These are phyloP conservation scores for Echinops telfairi DNA, from an alignment of 2,113 vertebrate species.

Conservation along the genomic window DNA sequence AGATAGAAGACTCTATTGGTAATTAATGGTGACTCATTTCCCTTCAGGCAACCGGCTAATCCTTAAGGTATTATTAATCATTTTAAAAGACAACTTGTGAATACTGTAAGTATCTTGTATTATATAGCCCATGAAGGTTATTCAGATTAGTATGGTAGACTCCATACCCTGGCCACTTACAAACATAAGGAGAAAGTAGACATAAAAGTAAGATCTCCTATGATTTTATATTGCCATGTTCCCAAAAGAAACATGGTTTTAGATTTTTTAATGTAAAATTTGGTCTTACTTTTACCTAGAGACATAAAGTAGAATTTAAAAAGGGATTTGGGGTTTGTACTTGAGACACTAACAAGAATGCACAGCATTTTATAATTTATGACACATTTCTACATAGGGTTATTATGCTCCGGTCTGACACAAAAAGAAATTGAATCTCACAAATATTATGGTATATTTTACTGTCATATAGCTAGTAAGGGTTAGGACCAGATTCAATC, in stretches of 20 bases:
- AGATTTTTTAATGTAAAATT: not conserved
- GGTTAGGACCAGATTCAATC: no score
- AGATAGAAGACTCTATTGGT: not conserved
- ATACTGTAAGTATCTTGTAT: not conserved
- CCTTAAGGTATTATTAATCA: slow-evolving; percentile 40
- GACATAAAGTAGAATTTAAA: not conserved
- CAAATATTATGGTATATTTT: no score
- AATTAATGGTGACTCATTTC: not conserved
- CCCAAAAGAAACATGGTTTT: not conserved
- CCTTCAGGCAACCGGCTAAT: not conserved
- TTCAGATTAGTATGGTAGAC: not conserved
- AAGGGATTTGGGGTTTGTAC: not conserved
- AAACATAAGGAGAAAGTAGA: not conserved
- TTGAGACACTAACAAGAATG: not conserved
- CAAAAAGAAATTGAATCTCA: no score
- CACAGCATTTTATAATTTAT: not conserved
- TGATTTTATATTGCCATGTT: not conserved
- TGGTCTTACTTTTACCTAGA: not conserved
- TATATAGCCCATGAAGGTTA: not conserved
- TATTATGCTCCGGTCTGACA: no score
- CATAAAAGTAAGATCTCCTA: not conserved
- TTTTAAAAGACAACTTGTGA: not conserved
- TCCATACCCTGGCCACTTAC: not conserved
- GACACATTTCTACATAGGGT: not conserved
- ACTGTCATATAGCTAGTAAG: no score